phyloP scores from a whole-genome alignment of 2,888 invertebrate species.

The Chrysomela aeneicollis region DNA sequence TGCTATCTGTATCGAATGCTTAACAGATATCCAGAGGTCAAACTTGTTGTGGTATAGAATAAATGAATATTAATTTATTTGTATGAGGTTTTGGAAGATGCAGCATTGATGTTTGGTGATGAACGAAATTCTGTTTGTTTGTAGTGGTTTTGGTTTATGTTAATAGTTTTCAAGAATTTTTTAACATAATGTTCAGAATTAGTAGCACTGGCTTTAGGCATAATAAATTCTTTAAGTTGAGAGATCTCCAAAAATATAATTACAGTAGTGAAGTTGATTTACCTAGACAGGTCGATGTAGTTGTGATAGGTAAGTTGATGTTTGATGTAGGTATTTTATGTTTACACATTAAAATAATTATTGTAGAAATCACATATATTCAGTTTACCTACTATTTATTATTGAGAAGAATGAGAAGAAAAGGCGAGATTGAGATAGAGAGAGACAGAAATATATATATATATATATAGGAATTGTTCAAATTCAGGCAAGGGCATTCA shows the following conservation, averaged over 20 bases:
- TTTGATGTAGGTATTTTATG: background rate
- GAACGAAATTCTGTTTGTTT: background rate
- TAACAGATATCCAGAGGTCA: slow-evolving; percentile 46
- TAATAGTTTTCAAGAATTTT: background rate
- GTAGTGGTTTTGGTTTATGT: background rate
- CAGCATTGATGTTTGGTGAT: background rate
- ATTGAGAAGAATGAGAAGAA: background rate
- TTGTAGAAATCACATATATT: background rate
- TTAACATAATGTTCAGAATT: background rate
- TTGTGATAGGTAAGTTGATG: slow-evolving; percentile 45
- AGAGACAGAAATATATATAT: too few relatives aligned
- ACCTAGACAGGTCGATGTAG: slow-evolving; percentile 46
- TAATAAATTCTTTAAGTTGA: slow-evolving; percentile 10
- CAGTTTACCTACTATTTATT: too few relatives aligned
- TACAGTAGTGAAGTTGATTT: slow-evolving; percentile 39
- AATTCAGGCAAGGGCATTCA: background rate
- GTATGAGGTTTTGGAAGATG: slow-evolving; percentile 22
- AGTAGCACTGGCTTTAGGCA: background rate
- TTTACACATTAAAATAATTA: too few relatives aligned
- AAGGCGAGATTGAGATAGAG: background rate
- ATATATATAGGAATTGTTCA: background rate
- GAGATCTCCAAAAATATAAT: slow-evolving; percentile 22
- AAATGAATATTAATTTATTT: slow-evolving; percentile 35
- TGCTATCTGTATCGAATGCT: slow-evolving; percentile 17
- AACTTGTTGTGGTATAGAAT: slow-evolving; percentile 54